These are phyloP conservation scores for Nesidiocoris tenuis DNA, from an alignment of 2,888 invertebrate genomes.

Conservation along the genomic window DNA sequence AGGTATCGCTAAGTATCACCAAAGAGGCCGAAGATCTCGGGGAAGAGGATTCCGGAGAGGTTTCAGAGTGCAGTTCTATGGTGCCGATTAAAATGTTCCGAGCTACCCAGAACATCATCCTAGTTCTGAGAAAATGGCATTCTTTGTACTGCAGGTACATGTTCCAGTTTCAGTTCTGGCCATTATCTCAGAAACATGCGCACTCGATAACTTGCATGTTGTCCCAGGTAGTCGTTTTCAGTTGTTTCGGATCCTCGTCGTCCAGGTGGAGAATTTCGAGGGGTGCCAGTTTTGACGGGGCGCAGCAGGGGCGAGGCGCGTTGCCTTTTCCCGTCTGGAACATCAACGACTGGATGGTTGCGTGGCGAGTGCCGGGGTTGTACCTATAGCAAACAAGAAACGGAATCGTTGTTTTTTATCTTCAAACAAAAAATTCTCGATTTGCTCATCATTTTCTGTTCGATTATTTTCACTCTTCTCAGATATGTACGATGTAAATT, in stretches of 20 bases:
- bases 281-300: constrained; percentile 66
- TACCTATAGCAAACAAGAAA: constrained; percentile 58
- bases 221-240: constrained; percentile 68
- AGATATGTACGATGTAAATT: neutral
- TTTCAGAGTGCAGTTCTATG: too few species aligned
- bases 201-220: constrained; percentile 71
- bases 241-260: constrained; percentile 62
- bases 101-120: too few species aligned
- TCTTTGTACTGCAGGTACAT: too few species aligned
- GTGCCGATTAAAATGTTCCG: too few species aligned
- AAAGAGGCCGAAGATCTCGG: too few species aligned
- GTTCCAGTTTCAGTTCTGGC: too few species aligned
- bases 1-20: too few species aligned
- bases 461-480: neutral
- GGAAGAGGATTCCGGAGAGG: too few species aligned
- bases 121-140: too few species aligned
- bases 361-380: constrained; percentile 70
- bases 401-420: constrained; percentile 53
- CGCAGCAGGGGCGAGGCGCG: constrained; percentile 66
- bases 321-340: constrained; percentile 62
- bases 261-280: constrained; percentile 67
- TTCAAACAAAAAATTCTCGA: neutral
- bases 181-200: constrained; percentile 62
- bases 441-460: neutral
- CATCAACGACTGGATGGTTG: constrained; percentile 67